Base-by-base conservation (phyloP, 2,888 invertebrate species). In the Pyrrhia umbra region DNA sequence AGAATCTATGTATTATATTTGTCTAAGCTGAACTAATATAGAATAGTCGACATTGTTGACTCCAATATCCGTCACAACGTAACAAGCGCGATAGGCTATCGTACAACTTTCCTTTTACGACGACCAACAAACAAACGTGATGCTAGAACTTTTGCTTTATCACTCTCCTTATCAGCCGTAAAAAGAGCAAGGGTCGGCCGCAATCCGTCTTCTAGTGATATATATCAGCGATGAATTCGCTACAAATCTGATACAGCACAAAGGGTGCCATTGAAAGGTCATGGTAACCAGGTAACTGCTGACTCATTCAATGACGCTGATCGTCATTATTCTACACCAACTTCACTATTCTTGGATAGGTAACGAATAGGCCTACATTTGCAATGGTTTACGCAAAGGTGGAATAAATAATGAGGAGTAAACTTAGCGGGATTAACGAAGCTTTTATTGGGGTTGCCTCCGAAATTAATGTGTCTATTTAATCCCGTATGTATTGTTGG, bases 271-370 rank as follows among this genome's bases (percentile, higher is more conserved):
- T 47, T 61, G 30, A 80, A 80, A 79, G 76, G 79, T 80, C 76
- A 80, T 46, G 47, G 62, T 61, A 16, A 55, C 30, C 34, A 60
- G 54, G 37, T 56, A 42, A 37, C 47, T 46, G 67, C 51, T 68
- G 79, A 73, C 58, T 79, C 81, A 80, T 56, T 60, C 51, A 40
- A 25, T 63, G n/a, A n/a, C n/a, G n/a, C n/a, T n/a, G n/a, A n/a
- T n/a, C n/a, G n/a, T n/a, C n/a, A n/a, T n/a, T n/a, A n/a, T n/a
- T n/a, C n/a, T n/a, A n/a, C n/a, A n/a, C n/a, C n/a, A n/a, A n/a
- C n/a, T n/a, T n/a, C n/a, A n/a, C 50, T 52, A 46, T 50, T 43
- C 58, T 55, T 42, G 45, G 63, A 50, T 64, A 43, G 37, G n/a
- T 54, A 45, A 54, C 54, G 46, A 21, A 40, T 40, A 43, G 27